Base-by-base conservation (phyloP, 2,888 invertebrate species). In the Amitus sp. region DNA sequence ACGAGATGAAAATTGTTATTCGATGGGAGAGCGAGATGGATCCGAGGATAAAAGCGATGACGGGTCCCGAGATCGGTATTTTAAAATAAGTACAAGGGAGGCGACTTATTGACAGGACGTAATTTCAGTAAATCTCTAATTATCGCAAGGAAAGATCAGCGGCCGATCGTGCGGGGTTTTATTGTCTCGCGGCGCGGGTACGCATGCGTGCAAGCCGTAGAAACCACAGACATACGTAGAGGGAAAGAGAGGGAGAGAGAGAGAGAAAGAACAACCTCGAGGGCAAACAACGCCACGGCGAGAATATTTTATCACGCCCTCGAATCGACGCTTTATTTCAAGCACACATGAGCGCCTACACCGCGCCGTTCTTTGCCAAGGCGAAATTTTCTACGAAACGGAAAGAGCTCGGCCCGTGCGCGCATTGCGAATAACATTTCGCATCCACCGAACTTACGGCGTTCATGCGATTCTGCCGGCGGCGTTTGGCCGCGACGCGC, bases 101-200 rank as follows among this genome's bases (percentile, higher is more conserved):
- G 65, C 61, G 45, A 63, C 57, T 55, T 66, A 63, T 66, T 63
- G 60, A 66, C 66, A 63, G 62, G 49, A 55, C 58, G 60, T 63
- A 63, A 66, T 66, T 66, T 68, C 67, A 65, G 65, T 69, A 68
- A 73, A 73, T 72, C 68, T 70, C 66, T 73, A 72, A 73, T 73
- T 73, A 73, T 63, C 69, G 55, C 56, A 53, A 61, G 47, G 30
- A 59, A 52, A 48, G 59, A 65, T 60, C 62, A 47, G 3, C 34
- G 40, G 47, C 52, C n/a, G n/a, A 52, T 23, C 46, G 53, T 40
- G 27, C 47, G 57, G 46, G 51, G 57, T 62, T 58, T 30, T 62
- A 54, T 62, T 57, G 58, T 45, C n/a, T n/a, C n/a, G n/a, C n/a
- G n/a, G 45, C 45, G 30, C 17, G 45, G 47, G 50, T 30, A 30